Evolutionary conservation across 2,797 vertebrate genomes (phyloP).

Genomic region (Phrynocephalus guinanensis): DNA sequence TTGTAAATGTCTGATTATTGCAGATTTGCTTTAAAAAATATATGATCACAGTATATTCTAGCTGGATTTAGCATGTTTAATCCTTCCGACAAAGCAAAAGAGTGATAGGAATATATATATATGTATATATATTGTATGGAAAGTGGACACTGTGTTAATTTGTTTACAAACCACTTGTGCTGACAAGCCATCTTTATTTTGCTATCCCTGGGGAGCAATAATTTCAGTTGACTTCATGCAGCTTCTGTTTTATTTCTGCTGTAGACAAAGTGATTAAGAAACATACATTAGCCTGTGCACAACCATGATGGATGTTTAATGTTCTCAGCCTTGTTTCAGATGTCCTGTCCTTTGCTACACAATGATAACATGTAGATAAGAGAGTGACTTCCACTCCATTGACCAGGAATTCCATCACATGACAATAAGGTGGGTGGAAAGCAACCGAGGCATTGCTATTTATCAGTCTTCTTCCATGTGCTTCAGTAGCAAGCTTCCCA

Average conservation of each 20-base stretch:
- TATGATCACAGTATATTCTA: slow-evolving; percentile 71
- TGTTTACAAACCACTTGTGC: slow-evolving; percentile 75
- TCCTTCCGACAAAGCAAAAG: slow-evolving; percentile 74
- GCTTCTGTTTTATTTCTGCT: slow-evolving; percentile 38
- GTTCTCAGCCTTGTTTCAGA: slow-evolving; percentile 6
- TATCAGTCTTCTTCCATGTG: background rate
- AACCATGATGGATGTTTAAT: background rate
- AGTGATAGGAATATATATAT: slow-evolving; percentile 20
- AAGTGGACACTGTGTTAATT: slow-evolving; percentile 75
- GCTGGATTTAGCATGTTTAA: slow-evolving; percentile 77
- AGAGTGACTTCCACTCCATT: background rate
- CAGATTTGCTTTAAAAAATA: slow-evolving; percentile 76
- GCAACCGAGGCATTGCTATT: fast-evolving
- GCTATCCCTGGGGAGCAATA: slow-evolving; percentile 62
- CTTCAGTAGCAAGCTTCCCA: background rate
- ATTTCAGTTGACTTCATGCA: slow-evolving; percentile 63
- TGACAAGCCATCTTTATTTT: slow-evolving; percentile 71
- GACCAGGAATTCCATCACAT: fast-evolving
- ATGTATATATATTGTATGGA: slow-evolving; percentile 52
- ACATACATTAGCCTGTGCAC: slow-evolving; percentile 8
- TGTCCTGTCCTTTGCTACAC: slow-evolving; percentile 6
- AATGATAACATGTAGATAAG: fast-evolving
- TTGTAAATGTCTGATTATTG: slow-evolving; percentile 82
- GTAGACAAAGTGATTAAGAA: slow-evolving; percentile 48
- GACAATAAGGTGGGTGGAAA: background rate